phyloP scores from a whole-genome alignment of 2,113 vertebrate species.

The Ameiurus melas region DNA sequence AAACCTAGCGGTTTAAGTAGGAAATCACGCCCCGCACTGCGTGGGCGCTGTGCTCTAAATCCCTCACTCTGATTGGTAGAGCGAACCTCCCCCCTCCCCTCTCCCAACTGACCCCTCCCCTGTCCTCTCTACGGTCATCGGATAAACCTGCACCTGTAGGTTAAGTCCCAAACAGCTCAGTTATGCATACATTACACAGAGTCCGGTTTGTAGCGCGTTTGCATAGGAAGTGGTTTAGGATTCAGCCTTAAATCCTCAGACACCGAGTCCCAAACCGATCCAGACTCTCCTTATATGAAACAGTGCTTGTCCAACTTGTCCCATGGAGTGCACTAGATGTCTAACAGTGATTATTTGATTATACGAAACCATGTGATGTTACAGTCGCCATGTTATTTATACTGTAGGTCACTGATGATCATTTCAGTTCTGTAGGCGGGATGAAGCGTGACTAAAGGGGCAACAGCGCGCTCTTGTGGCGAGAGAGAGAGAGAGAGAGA shows the following conservation, averaged over 20 bases:
- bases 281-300: too few relatives aligned
- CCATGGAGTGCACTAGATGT: not conserved
- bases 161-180: not conserved
- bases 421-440: not conserved
- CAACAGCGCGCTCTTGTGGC: slow-evolving; percentile 19
- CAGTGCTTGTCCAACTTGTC: not conserved
- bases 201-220: not conserved
- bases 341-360: not conserved
- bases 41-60: slow-evolving; percentile 31
- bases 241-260: not conserved
- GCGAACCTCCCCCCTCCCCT: not conserved
- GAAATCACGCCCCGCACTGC: slow-evolving; percentile 62
- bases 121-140: too few relatives aligned
- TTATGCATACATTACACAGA: not conserved
- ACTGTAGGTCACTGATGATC: not conserved
- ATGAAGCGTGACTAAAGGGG: not conserved
- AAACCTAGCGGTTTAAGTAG: slow-evolving; percentile 66
- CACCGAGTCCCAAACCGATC: not conserved
- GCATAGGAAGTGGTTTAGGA: not conserved
- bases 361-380: too few relatives aligned
- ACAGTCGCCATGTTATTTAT: not conserved
- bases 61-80: slow-evolving; percentile 61
- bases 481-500: too few relatives aligned
- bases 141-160: not conserved
- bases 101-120: rapidly evolving